A percentile compares a stretch with the other conserved stretches of the same genome.
These are phyloP conservation scores for Melanargia galathea DNA, from an alignment of 2,888 invertebrate genomes.

Conservation along the genomic window DNA sequence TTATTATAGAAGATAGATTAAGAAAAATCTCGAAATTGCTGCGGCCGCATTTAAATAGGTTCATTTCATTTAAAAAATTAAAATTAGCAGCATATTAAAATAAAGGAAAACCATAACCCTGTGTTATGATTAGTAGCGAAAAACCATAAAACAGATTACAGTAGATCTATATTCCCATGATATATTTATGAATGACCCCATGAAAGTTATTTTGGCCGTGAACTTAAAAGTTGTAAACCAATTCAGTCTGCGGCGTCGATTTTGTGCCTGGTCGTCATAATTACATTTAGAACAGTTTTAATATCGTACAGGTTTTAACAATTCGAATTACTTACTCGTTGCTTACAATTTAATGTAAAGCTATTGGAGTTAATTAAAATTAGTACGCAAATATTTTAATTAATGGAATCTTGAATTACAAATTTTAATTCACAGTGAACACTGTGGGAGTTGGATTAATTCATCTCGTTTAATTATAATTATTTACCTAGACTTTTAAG, in stretches of 20 bases:
- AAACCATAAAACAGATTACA: neutral
- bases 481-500: slow-evolving; percentile 37
- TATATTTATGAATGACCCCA: neutral
- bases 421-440: slow-evolving; percentile 41
- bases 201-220: neutral
- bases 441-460: slow-evolving; percentile 40
- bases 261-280: slow-evolving; percentile 39
- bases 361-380: slow-evolving; percentile 37
- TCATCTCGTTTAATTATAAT: slow-evolving; percentile 33
- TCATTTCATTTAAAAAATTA: neutral
- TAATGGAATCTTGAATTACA: slow-evolving; percentile 36
- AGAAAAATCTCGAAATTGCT: neutral
- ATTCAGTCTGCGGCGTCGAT: slow-evolving; percentile 33
- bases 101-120: neutral
- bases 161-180: neutral
- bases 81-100: neutral
- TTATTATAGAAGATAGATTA: neutral
- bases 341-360: slow-evolving; percentile 34
- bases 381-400: slow-evolving; percentile 33
- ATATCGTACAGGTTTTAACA: slow-evolving; percentile 27
- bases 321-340: slow-evolving; percentile 30
- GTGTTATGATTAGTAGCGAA: neutral
- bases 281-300: slow-evolving; percentile 23
- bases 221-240: slow-evolving; percentile 33
- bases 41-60: neutral